Conservation (phyloP, 2,113 vertebrate genomes). For the Hippocampus guttulatus region DNA sequence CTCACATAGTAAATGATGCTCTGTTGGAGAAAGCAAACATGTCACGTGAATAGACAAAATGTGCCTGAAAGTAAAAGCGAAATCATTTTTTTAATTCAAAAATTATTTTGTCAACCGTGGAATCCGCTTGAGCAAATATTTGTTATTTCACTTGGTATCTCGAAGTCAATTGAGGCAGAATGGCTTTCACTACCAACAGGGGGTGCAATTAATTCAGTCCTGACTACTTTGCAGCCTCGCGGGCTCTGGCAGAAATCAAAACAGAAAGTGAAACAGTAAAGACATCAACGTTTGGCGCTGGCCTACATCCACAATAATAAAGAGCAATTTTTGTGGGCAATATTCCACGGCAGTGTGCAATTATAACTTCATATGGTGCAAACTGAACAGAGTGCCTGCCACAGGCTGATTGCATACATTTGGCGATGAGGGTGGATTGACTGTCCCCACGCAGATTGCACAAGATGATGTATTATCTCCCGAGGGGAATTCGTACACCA, state of each 20-base stretch:
- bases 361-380: not conserved
- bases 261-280: not conserved
- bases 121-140: not conserved
- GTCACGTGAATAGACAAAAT: not conserved
- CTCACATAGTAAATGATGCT: conserved; percentile 90
- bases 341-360: not conserved
- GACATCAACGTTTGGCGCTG: not conserved
- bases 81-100: not conserved
- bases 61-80: not conserved
- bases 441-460: too few species aligned
- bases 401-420: not conserved
- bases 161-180: not conserved
- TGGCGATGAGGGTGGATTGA: too few species aligned
- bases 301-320: not conserved
- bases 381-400: too few species aligned
- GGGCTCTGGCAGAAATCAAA: not conserved
- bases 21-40: conserved; percentile 49
- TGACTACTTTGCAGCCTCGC: not conserved
- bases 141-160: not conserved
- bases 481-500: too few species aligned
- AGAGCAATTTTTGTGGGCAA: not conserved
- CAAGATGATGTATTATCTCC: too few species aligned
- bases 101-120: not conserved
- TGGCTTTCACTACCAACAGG: not conserved
- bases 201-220: not conserved